Evolutionary conservation across 1,140 invertebrate genomes (phyloP), one percentile per base, ranked within the genome.

Genomic region (Drosophila rufa): DNA sequence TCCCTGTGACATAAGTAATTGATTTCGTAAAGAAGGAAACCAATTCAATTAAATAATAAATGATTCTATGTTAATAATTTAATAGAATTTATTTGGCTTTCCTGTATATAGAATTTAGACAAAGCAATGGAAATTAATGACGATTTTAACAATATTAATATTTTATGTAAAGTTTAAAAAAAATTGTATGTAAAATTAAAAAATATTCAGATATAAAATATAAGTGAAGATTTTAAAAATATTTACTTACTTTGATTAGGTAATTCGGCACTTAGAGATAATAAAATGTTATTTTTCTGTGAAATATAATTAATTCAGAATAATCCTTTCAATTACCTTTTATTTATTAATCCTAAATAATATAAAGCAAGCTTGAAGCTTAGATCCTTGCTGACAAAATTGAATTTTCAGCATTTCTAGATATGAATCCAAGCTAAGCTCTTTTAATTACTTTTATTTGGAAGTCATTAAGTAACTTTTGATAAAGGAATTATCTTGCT

Each of bases 361-460:
- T 5, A n/a, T 9, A 51, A 53, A 33, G 4, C 11, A 12, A 4
- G 7, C 30, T 55, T 22, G 15, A 45, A 11, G 40, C 62, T 6
- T 17, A 45, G 22, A 14, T 45, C 11, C 25, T 11, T 12, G 14
- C 61, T 17, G 1, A 45, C 15, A 2, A 61, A 61, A 65, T 65
- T 45, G 27, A 65, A 61, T 65, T 65, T 43, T 0, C 9, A 5
- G 40, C 17, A 22, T 22, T 45, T 42, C 25, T 45, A 14, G 19
- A 61, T 62, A 30, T 62, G 7, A n/a, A 61, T 33, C 40, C 40
- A 4, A 9, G 14, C 40, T 47, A 70, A 68, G 62, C 48, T 55
- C 47, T 55, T 68, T 70, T 70, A 70, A 70, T 70, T 70, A 68
- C 48, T 67, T 70, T 70, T 70, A 68, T 70, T 70, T 55, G 7